A percentile compares a stretch with the other conserved stretches of the same genome.
These are phyloP conservation scores for Girardia tigrina DNA, from an alignment of 2,888 invertebrate species.

Conservation along the genomic window DNA sequence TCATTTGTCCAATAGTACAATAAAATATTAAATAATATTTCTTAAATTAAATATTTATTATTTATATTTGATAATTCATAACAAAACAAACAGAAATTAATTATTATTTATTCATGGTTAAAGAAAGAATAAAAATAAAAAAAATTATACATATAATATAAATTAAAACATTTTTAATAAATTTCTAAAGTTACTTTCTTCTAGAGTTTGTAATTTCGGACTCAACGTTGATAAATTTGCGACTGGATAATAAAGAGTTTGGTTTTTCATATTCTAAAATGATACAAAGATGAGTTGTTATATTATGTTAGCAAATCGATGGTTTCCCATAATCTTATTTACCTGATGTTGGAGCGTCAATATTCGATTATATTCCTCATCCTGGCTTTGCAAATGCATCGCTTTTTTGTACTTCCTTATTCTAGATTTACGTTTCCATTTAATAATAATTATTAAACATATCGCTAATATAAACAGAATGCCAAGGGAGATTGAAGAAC, in stretches of 20 bases:
- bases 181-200: background rate
- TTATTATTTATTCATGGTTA: too few species aligned
- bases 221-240: background rate
- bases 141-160: too few species aligned
- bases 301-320: too few species aligned
- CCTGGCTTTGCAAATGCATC: background rate
- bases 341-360: background rate
- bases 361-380: background rate
- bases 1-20: too few species aligned
- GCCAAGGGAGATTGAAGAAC: background rate
- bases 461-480: background rate
- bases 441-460: background rate
- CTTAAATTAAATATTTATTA: too few species aligned
- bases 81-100: too few species aligned
- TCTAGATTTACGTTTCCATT: background rate
- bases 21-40: too few species aligned
- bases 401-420: background rate
- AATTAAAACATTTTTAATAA: too few species aligned
- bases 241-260: background rate
- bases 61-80: too few species aligned
- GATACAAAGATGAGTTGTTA: background rate
- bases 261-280: background rate
- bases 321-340: background rate
- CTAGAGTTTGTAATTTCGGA: background rate
- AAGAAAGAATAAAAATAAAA: too few species aligned